Percentiles rank a stretch among this genome's conserved stretches.
These are phyloP conservation scores for Actinia equina DNA, from an alignment of 64 coral and sea anemone genomes.

Conservation along the genomic window DNA sequence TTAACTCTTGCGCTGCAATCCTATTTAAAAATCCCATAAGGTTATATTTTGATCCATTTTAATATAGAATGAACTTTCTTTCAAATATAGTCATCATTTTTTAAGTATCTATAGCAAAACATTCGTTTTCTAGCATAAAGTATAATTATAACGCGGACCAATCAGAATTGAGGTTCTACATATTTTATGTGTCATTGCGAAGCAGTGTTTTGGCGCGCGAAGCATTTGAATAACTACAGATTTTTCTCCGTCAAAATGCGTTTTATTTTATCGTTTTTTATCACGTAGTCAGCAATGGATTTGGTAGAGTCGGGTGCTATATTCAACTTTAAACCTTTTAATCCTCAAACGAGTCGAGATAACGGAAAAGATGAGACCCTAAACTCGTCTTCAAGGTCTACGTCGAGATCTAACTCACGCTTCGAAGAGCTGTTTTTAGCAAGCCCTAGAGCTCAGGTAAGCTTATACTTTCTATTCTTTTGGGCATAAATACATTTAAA, in stretches of 20 bases:
- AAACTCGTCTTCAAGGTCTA: not conserved
- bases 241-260: not conserved
- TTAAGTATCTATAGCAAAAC: too few relatives aligned
- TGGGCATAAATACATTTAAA: not conserved
- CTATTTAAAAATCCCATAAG: not conserved
- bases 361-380: not conserved
- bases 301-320: constrained; percentile 18
- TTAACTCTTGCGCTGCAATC: too few relatives aligned
- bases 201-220: not conserved
- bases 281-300: constrained; percentile 10
- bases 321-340: constrained; percentile 17
- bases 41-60: not conserved
- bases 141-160: not conserved
- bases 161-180: constrained; percentile 2
- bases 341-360: not conserved
- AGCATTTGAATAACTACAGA: not conserved
- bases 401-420: not conserved
- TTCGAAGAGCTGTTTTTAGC: constrained; percentile 38
- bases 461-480: not conserved
- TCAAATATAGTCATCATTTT: not conserved
- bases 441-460: constrained; percentile 49
- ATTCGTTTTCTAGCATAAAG: too few relatives aligned
- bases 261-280: constrained; percentile 12
- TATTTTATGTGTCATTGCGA: not conserved
- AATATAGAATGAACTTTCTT: not conserved